Conservation (phyloP, 1,140 invertebrate species). For the Drosophila kepulauana region DNA sequence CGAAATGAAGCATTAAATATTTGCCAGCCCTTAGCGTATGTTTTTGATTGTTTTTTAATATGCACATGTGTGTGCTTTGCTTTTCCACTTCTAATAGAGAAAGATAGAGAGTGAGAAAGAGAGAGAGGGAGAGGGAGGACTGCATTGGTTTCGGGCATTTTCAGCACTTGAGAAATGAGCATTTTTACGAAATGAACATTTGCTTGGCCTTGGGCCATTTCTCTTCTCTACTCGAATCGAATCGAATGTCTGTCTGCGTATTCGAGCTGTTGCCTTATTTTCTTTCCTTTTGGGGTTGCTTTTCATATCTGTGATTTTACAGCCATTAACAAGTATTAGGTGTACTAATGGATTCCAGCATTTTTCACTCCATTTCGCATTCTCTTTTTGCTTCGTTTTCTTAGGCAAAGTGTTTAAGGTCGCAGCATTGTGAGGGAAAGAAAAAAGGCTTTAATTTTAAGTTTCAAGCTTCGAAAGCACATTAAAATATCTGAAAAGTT, state of each 20-base stretch:
- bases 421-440: too few species aligned
- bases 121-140: background rate
- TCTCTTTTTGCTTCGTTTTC: constrained; percentile 4
- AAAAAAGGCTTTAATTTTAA: too few species aligned
- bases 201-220: constrained; percentile 63
- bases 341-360: constrained; percentile 37
- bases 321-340: constrained; percentile 33
- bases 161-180: constrained; percentile 78
- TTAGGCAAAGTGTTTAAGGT: background rate
- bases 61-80: constrained; percentile 49
- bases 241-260: background rate
- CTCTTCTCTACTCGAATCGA: background rate
- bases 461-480: too few species aligned
- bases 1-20: constrained; percentile 79
- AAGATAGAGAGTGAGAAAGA: too few species aligned
- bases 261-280: constrained; percentile 2
- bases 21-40: constrained; percentile 70
- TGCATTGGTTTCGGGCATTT: constrained; percentile 46
- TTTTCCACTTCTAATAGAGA: background rate
- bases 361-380: background rate
- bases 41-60: constrained; percentile 80
- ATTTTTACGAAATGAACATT: constrained; percentile 79
- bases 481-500: too few species aligned
- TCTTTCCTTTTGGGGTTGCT: constrained; percentile 28
- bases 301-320: constrained; percentile 7